phyloP scores from a whole-genome alignment of 2,113 vertebrate species.

The Dromaius novaehollandiae region DNA sequence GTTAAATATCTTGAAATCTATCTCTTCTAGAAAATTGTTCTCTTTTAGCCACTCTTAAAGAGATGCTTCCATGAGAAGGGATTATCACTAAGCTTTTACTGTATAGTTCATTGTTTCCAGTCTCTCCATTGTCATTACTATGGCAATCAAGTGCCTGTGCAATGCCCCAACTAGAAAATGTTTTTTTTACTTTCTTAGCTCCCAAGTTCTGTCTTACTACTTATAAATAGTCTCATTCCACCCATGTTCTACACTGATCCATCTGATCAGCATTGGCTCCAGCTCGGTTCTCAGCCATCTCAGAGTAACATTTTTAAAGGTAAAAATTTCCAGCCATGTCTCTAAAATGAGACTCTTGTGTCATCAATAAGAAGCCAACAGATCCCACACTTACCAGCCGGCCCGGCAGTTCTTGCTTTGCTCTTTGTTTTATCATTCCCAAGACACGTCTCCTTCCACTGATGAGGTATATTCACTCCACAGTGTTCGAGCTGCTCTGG shows the following conservation, averaged over 20 bases:
- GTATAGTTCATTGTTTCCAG: slow-evolving; percentile 40
- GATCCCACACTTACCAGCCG: slow-evolving; percentile 49
- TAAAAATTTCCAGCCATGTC: neutral
- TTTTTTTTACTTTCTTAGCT: slow-evolving; percentile 36
- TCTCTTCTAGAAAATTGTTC: neutral
- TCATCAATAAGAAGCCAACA: neutral
- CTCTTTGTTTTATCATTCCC: slow-evolving; percentile 64
- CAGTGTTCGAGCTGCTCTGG: neutral
- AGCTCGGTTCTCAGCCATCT: neutral
- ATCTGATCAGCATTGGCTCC: neutral
- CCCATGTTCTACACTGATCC: neutral
- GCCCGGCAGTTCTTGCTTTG: slow-evolving; percentile 44
- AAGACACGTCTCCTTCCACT: neutral
- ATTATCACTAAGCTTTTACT: slow-evolving; percentile 8
- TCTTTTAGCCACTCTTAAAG: slow-evolving; percentile 3
- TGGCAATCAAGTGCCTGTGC: slow-evolving; percentile 24
- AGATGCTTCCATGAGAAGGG: neutral
- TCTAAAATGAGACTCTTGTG: neutral
- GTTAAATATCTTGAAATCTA: slow-evolving; percentile 8
- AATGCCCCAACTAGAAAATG: slow-evolving; percentile 23
- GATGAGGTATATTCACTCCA: neutral
- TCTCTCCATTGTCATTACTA: slow-evolving; percentile 12
- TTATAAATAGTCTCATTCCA: slow-evolving; percentile 49
- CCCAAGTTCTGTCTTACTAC: slow-evolving; percentile 2
- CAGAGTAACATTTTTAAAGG: neutral